phyloP scores from a whole-genome alignment of 2,888 invertebrate genomes.

The Idaea dimidiata region DNA sequence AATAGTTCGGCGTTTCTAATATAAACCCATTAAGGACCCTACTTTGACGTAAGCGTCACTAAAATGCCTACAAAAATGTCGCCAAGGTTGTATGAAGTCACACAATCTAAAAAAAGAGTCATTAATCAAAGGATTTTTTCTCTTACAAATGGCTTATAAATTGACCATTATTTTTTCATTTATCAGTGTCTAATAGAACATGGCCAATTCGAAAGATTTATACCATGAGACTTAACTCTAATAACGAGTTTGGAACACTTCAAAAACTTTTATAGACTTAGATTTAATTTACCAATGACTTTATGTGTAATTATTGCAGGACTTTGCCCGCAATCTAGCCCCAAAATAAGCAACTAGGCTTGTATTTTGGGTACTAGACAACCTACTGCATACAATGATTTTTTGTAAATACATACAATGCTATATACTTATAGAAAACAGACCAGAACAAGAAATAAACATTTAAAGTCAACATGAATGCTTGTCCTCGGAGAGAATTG shows the following conservation, averaged over 20 bases:
- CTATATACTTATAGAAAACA: no score
- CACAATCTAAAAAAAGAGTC: not conserved
- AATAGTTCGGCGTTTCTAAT: no score
- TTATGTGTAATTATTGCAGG: not conserved
- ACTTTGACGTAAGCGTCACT: not conserved
- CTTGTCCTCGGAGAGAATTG: no score
- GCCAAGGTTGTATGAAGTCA: not conserved
- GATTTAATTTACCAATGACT: not conserved
- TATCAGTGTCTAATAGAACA: not conserved
- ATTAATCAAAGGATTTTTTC: not conserved
- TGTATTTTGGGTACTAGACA: no score
- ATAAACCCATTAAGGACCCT: no score
- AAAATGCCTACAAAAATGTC: not conserved
- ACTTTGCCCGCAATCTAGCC: no score
- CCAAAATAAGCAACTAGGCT: no score
- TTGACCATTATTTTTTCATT: not conserved
- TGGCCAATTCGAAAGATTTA: not conserved
- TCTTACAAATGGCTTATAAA: not conserved
- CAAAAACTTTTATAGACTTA: not conserved
- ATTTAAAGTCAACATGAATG: no score
- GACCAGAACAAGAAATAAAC: no score
- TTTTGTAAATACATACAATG: no score
- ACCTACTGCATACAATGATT: no score
- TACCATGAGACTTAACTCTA: not conserved
- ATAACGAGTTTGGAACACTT: not conserved